phyloP scores from a whole-genome alignment of 2,113 vertebrate species.

The Syrmaticus mikado region DNA sequence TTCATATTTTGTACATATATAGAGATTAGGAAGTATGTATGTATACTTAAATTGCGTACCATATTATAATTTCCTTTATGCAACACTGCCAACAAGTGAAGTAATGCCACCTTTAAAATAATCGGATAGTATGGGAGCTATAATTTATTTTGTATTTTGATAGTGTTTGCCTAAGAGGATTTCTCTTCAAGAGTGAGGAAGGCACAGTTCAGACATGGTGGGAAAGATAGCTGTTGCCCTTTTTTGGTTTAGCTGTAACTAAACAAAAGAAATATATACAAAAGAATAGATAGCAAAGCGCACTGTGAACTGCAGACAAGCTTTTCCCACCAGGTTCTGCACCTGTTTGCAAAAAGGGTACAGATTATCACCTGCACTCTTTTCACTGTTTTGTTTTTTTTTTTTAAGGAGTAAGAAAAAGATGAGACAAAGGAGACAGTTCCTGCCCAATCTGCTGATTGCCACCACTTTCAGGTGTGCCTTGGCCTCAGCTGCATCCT shows the following conservation, averaged over 20 bases:
- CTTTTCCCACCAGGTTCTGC: not conserved
- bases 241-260: not conserved
- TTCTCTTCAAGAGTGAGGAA: not conserved
- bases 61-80: not conserved
- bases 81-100: not conserved
- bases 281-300: not conserved
- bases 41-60: not conserved
- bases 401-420: not conserved
- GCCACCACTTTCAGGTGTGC: fast-evolving
- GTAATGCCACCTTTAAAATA: not conserved
- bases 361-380: not conserved
- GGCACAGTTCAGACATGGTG: not conserved
- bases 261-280: not conserved
- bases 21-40: not conserved
- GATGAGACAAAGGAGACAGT: not conserved
- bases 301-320: not conserved
- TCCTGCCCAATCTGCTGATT: not conserved
- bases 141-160: not conserved
- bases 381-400: not conserved
- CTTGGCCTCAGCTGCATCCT: not conserved
- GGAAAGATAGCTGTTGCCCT: not conserved
- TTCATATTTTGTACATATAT: not conserved
- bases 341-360: not conserved
- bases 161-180: not conserved
- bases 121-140: not conserved